Evolutionary conservation across 2,113 vertebrate genomes (phyloP).

Genomic region (Otis tarda): DNA sequence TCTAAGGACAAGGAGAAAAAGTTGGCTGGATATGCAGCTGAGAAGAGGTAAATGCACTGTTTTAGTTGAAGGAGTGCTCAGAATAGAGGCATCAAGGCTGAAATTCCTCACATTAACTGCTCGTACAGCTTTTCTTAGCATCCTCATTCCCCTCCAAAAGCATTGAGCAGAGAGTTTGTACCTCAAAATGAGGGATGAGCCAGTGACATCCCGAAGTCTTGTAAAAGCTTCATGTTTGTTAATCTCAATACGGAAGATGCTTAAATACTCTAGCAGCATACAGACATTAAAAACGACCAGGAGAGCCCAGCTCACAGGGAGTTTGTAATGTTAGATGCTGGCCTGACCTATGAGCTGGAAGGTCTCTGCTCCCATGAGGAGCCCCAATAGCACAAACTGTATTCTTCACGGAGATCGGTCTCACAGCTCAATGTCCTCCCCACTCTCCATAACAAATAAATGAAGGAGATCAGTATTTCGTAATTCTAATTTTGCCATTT

Average conservation of each 20-base stretch:
- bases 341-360: neutral
- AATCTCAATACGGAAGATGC: neutral
- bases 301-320: neutral
- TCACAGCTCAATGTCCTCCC: neutral
- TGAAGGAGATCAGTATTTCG: neutral
- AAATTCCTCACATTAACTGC: neutral
- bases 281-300: neutral
- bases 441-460: neutral
- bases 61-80: neutral
- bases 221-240: neutral
- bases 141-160: neutral
- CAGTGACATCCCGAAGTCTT: neutral
- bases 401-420: neutral
- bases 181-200: neutral
- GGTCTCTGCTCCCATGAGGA: neutral
- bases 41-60: neutral
- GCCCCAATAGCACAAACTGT: neutral
- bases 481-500: neutral
- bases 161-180: neutral
- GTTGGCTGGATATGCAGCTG: neutral
- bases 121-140: neutral
- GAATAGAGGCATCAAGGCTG: neutral
- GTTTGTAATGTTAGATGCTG: neutral
- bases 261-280: neutral
- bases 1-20: slow-evolving; percentile 23